Evolutionary conservation across 2,888 invertebrate genomes (phyloP).

Genomic region (Macropis europaea): DNA sequence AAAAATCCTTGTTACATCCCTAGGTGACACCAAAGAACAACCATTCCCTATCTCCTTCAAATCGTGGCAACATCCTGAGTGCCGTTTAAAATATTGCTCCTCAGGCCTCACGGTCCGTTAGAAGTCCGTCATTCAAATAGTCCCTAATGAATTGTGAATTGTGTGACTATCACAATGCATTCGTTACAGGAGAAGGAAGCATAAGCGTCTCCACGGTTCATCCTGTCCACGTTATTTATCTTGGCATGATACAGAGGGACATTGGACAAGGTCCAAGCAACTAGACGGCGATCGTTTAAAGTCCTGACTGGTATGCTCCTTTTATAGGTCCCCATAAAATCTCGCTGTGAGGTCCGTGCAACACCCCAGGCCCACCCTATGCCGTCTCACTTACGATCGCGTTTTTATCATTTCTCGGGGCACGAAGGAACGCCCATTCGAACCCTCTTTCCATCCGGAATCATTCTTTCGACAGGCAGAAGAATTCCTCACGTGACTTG

Average conservation of each 20-base stretch:
- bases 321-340: conserved; percentile 71
- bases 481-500: conserved; percentile 50
- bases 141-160: conserved; percentile 25
- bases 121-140: conserved; percentile 7
- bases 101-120: neutral
- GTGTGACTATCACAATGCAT: conserved; percentile 9
- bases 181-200: conserved; percentile 20
- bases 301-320: conserved; percentile 59
- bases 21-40: no score
- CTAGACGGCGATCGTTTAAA: conserved; percentile 56
- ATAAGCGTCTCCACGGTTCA: neutral
- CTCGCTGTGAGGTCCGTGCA: conserved; percentile 68
- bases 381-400: conserved; percentile 48
- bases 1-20: no score
- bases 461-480: conserved; percentile 36
- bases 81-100: neutral
- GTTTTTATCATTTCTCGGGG: conserved; percentile 52
- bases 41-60: no score
- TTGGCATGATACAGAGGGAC: conserved; percentile 51
- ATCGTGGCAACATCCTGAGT: no score
- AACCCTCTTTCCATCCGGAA: conserved; percentile 19
- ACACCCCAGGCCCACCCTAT: conserved; percentile 44
- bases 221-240: conserved; percentile 41
- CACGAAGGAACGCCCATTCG: conserved; percentile 40
- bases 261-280: conserved; percentile 50